Conservation (phyloP, 1,140 invertebrate genomes). For the Lepeophtheirus salmonis region DNA sequence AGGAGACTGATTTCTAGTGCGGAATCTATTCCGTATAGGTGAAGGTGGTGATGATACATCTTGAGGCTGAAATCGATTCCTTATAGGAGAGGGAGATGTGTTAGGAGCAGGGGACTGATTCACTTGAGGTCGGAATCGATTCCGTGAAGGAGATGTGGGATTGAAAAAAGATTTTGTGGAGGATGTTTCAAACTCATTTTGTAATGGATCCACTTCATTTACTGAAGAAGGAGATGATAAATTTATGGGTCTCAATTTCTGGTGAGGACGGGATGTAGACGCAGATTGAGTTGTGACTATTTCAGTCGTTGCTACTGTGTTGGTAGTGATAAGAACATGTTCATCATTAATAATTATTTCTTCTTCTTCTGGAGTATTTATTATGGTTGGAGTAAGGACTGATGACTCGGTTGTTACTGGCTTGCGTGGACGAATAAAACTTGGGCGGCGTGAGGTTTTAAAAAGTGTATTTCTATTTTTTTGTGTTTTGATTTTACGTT, state of each 20-base stretch:
- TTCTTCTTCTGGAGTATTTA: neutral
- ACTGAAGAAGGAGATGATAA: neutral
- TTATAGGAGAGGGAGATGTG: no score
- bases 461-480: neutral
- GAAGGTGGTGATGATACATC: no score
- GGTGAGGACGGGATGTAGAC: neutral
- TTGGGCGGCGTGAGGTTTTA: neutral
- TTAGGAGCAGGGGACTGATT: neutral
- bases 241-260: neutral
- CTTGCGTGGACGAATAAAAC: neutral
- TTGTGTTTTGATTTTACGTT: neutral
- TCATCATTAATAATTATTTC: no score
- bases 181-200: no score
- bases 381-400: neutral
- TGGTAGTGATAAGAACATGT: neutral
- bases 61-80: no score
- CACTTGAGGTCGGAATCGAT: neutral
- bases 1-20: no score
- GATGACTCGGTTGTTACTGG: neutral
- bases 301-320: neutral
- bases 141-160: neutral
- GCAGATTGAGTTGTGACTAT: neutral
- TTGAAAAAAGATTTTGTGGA: no score
- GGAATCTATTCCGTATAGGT: no score
- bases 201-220: no score